A percentile compares a stretch with the other conserved stretches of the same genome.
These are phyloP conservation scores for Diarsia mendica DNA, from an alignment of 2,888 invertebrate species.

Conservation along the genomic window DNA sequence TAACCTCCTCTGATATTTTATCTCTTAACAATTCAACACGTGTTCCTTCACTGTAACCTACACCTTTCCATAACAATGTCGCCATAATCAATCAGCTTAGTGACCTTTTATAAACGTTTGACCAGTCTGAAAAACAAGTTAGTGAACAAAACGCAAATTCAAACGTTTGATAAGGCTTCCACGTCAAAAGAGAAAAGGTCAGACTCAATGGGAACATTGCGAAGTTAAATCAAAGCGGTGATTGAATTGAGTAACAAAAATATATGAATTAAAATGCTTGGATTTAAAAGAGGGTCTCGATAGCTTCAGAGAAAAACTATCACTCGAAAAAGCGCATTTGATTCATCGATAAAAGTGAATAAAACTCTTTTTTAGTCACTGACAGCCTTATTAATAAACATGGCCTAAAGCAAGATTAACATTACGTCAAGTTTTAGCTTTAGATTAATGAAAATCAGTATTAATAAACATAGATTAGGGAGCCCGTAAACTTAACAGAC, in stretches of 20 bases:
- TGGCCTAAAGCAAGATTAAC: no score
- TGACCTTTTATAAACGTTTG: slow-evolving; percentile 20
- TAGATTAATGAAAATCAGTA: no score
- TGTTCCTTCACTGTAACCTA: not conserved
- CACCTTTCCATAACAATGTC: not conserved
- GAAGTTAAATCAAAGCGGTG: slow-evolving; percentile 36
- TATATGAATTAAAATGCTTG: slow-evolving; percentile 22
- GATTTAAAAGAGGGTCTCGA: not conserved
- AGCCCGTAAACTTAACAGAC: no score
- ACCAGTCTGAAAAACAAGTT: slow-evolving; percentile 12
- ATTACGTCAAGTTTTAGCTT: no score
- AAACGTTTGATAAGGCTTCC: slow-evolving; percentile 24
- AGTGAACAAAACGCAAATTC: slow-evolving; percentile 32
- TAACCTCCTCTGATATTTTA: not conserved
- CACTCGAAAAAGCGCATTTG: no score
- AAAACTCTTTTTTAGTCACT: no score
- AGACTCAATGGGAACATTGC: slow-evolving; percentile 34
- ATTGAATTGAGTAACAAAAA: slow-evolving; percentile 23
- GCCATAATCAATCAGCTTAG: not conserved
- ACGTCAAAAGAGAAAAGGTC: slow-evolving; percentile 23
- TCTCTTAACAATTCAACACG: not conserved
- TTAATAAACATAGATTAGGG: no score
- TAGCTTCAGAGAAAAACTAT: no score
- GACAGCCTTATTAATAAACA: no score
- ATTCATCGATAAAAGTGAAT: no score